A percentile compares a stretch with the other conserved stretches of the same genome.
These are phyloP conservation scores for Drosophila atripex DNA, from an alignment of 2,888 invertebrate species.

Conservation along the genomic window DNA sequence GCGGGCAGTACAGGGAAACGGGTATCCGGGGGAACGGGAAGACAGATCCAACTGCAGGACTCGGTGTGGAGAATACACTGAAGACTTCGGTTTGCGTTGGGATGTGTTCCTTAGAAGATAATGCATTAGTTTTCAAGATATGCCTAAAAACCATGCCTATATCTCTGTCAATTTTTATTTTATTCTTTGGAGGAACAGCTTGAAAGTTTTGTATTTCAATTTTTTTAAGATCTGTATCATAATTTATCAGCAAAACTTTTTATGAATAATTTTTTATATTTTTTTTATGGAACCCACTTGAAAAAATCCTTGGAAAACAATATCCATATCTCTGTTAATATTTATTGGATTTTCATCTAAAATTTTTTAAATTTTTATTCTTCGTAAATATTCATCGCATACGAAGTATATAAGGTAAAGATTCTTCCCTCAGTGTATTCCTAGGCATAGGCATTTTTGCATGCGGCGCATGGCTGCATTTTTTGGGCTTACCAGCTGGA, in stretches of 20 bases:
- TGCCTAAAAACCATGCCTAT: not conserved
- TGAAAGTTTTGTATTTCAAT: too few relatives aligned
- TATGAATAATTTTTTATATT: too few relatives aligned
- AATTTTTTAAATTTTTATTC: too few relatives aligned
- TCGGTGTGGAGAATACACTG: slow-evolving; percentile 17
- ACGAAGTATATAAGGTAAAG: too few relatives aligned
- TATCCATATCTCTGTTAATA: too few relatives aligned
- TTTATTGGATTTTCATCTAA: too few relatives aligned
- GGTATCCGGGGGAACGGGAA: not conserved
- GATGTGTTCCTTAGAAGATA: too few relatives aligned
- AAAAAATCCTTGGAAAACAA: too few relatives aligned
- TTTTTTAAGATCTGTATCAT: too few relatives aligned
- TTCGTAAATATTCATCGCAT: too few relatives aligned
- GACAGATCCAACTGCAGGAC: slow-evolving; percentile 41
- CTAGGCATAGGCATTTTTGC: slow-evolving; percentile 76
- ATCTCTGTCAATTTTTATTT: not conserved
- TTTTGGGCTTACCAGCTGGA: slow-evolving; percentile 67
- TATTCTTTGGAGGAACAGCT: not conserved
- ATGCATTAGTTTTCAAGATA: not conserved
- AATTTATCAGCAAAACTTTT: too few relatives aligned
- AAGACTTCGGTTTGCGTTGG: not conserved
- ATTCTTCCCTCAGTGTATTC: slow-evolving; percentile 7
- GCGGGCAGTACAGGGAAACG: not conserved
- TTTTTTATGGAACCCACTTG: too few relatives aligned
- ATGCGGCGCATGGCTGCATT: slow-evolving; percentile 78